A percentile compares a stretch with the other conserved stretches of the same genome.
These are phyloP conservation scores for Oligia fasciuncula DNA, from an alignment of 2,888 invertebrate genomes.

Conservation along the genomic window DNA sequence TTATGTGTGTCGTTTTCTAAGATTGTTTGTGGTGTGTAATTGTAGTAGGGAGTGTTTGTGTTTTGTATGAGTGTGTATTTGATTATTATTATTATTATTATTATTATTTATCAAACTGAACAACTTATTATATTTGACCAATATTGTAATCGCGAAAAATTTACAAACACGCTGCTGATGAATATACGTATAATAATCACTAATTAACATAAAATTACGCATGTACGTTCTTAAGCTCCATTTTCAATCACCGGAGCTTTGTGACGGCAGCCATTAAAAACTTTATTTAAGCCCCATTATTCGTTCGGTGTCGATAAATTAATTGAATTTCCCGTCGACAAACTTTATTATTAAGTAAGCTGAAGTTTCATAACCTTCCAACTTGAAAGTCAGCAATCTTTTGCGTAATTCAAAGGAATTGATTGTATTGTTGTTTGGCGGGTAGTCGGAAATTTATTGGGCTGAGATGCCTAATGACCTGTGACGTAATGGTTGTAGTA, in stretches of 20 bases:
- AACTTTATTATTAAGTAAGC: constrained; percentile 77
- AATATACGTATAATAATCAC: background rate
- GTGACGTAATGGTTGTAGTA: constrained; percentile 34
- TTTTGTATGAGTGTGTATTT: too few species aligned
- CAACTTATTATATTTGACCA: background rate
- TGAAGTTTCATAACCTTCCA: constrained; percentile 70
- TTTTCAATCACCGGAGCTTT: constrained; percentile 52
- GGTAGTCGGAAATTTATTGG: constrained; percentile 55
- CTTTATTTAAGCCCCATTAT: constrained; percentile 74
- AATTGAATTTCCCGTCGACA: constrained; percentile 77
- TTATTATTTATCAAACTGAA: too few species aligned
- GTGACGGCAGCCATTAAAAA: constrained; percentile 71
- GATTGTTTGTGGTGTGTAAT: too few species aligned
- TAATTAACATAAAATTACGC: constrained; percentile 9
- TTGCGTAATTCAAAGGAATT: constrained; percentile 67
- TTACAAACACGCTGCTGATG: background rate
- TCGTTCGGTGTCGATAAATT: constrained; percentile 79
- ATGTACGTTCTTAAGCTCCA: constrained; percentile 21
- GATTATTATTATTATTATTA: too few species aligned
- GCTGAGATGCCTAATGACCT: constrained; percentile 53
- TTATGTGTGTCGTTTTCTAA: too few species aligned
- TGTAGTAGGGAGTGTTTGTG: too few species aligned
- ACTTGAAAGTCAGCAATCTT: constrained; percentile 69
- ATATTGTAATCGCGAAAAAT: background rate
- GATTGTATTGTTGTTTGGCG: constrained; percentile 65